Conservation (phyloP, 2,797 vertebrate species). For the Valencia hispanica region DNA sequence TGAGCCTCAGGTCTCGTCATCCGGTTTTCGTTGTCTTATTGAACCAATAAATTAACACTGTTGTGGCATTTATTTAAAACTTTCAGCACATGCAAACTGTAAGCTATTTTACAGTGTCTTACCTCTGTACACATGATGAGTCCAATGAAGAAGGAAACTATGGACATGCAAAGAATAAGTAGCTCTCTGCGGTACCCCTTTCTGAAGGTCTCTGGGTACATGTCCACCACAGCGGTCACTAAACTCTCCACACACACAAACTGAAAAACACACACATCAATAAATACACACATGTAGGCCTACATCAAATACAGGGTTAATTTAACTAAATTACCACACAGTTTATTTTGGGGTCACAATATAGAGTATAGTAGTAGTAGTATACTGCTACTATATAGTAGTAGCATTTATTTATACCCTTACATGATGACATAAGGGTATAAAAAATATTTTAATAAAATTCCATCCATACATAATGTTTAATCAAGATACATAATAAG, state of each 20-base stretch:
- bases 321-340: background rate
- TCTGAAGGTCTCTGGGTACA: slow-evolving; percentile 97
- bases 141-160: slow-evolving; percentile 91
- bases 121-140: slow-evolving; percentile 93
- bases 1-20: background rate
- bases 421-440: too few relatives aligned
- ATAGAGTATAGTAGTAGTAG: background rate
- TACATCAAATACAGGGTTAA: background rate
- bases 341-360: background rate
- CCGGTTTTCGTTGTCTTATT: too few relatives aligned
- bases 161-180: slow-evolving; percentile 91
- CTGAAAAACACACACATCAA: slow-evolving; percentile 68
- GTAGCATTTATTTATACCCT: too few relatives aligned
- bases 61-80: background rate
- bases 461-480: too few relatives aligned
- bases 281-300: background rate
- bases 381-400: too few relatives aligned
- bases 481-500: too few relatives aligned
- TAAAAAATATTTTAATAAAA: too few relatives aligned
- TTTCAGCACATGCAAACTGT: too few relatives aligned
- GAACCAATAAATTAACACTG: background rate
- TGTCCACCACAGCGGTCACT: slow-evolving; percentile 96
- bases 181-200: slow-evolving; percentile 94
- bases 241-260: slow-evolving; percentile 99
- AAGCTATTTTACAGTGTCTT: slow-evolving; percentile 5